Evolutionary conservation across 2,888 invertebrate genomes (phyloP).

Genomic region (Diadegma fenestrale): DNA sequence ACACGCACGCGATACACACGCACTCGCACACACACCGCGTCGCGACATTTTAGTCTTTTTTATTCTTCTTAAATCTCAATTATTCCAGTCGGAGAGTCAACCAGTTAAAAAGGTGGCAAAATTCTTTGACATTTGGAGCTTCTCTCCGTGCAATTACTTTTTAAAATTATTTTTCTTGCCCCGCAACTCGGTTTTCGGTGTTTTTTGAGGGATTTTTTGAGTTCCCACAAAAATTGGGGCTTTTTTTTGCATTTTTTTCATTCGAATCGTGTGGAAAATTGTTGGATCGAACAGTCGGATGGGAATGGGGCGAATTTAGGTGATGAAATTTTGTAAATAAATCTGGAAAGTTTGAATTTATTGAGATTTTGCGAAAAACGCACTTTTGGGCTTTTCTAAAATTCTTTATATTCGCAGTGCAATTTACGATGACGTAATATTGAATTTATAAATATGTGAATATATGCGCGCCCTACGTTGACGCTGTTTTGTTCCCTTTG

Average conservation of each 20-base stretch:
- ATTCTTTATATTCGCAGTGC: neutral
- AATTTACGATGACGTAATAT: neutral
- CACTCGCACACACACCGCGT: constrained; percentile 70
- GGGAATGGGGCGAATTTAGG: neutral
- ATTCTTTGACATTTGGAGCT: constrained; percentile 67
- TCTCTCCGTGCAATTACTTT: constrained; percentile 63
- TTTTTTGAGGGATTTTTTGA: constrained; percentile 32
- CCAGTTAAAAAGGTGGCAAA: constrained; percentile 66
- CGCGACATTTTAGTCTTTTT: constrained; percentile 69
- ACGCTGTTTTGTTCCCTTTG: constrained; percentile 63
- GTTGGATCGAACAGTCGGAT: neutral
- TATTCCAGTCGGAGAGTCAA: constrained; percentile 47
- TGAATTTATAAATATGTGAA: constrained; percentile 3
- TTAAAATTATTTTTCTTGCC: too few species aligned
- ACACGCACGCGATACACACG: constrained; percentile 52
- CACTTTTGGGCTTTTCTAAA: neutral
- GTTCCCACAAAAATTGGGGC: neutral
- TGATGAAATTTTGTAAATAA: neutral
- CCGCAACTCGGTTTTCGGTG: too few species aligned
- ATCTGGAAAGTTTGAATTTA: neutral
- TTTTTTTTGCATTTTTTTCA: constrained; percentile 33
- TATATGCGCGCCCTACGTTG: constrained; percentile 35
- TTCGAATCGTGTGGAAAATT: neutral
- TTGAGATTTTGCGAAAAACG: neutral
- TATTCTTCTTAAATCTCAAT: constrained; percentile 25